These are phyloP conservation scores for Drosophila pseudoananassae DNA, from an alignment of 1,140 invertebrate genomes.

Conservation along the genomic window DNA sequence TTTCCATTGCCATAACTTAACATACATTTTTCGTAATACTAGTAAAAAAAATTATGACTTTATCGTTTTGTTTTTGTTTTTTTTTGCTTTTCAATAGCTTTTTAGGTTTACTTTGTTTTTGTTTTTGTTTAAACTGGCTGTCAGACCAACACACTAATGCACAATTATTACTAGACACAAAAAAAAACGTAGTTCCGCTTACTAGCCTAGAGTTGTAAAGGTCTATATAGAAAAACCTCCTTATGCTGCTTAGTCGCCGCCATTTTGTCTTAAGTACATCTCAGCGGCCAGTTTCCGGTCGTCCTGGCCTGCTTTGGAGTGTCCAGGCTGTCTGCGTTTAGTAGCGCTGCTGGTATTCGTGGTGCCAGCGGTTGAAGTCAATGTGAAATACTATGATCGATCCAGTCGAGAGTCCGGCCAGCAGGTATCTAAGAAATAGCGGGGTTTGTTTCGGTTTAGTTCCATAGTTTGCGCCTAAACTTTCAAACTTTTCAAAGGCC, in stretches of 20 bases:
- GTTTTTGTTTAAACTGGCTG: constrained; percentile 31
- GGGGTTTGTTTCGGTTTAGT: background rate
- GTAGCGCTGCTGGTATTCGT: constrained; percentile 97
- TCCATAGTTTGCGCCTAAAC: too few relatives aligned
- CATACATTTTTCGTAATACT: constrained; percentile 57
- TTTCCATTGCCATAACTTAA: constrained; percentile 59
- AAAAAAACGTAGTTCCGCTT: constrained; percentile 62
- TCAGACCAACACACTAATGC: constrained; percentile 44
- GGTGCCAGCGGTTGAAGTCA: constrained; percentile 99
- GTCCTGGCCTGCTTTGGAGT: constrained; percentile 16
- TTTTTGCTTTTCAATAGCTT: constrained; percentile 9
- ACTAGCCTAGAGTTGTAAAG: constrained; percentile 74
- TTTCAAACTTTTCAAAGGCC: background rate
- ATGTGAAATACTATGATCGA: constrained; percentile 99
- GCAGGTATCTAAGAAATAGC: constrained; percentile 91
- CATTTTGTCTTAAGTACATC: constrained; percentile 38
- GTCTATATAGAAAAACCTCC: constrained; percentile 62
- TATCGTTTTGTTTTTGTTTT: constrained; percentile 39
- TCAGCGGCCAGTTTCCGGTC: constrained; percentile 24
- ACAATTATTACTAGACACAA: constrained; percentile 60
- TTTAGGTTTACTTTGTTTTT: constrained; percentile 10
- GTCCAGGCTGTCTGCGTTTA: constrained; percentile 82
- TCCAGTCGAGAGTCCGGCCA: constrained; percentile 98
- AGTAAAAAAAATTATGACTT: constrained; percentile 63
- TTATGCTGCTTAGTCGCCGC: constrained; percentile 2